phyloP scores from a whole-genome alignment of 2,113 vertebrate genomes.

The Stigmatopora argus region DNA sequence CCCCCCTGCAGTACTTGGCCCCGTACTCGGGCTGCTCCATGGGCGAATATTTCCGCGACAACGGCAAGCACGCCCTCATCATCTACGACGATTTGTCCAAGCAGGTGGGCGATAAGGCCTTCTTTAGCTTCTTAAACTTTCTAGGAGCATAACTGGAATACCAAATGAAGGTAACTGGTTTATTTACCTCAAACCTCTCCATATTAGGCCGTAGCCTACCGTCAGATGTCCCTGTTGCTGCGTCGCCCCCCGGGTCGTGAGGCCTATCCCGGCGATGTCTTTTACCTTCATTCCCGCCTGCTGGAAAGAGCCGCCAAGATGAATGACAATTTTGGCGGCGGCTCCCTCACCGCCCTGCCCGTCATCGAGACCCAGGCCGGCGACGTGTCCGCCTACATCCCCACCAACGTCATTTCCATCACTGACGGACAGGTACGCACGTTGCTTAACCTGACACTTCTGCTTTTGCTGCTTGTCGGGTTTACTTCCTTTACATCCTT shows the following conservation, averaged over 20 bases:
- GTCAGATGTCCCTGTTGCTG: slow-evolving; percentile 97
- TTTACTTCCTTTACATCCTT: neutral
- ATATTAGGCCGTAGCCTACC: slow-evolving; percentile 89
- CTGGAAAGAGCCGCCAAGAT: slow-evolving; percentile 98
- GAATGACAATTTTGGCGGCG: slow-evolving; percentile 93
- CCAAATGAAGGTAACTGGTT: neutral
- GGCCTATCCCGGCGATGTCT: slow-evolving; percentile 95
- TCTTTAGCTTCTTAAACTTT: neutral
- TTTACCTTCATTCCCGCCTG: slow-evolving; percentile 96
- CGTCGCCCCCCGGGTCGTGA: slow-evolving; percentile 94
- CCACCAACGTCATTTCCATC: slow-evolving; percentile 98
- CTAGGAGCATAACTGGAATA: neutral
- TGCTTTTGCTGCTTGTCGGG: neutral
- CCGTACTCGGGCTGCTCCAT: slow-evolving; percentile 98
- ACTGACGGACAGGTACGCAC: slow-evolving; percentile 89
- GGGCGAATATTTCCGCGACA: slow-evolving; percentile 98
- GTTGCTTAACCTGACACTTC: neutral
- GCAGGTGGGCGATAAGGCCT: slow-evolving; percentile 85
- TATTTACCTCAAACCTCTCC: neutral
- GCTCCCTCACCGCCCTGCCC: slow-evolving; percentile 92
- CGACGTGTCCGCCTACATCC: slow-evolving; percentile 98
- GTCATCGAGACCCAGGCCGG: slow-evolving; percentile 99
- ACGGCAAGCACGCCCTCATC: slow-evolving; percentile 93
- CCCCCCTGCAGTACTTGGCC: slow-evolving; percentile 95
- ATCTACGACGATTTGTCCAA: slow-evolving; percentile 99